Percentiles rank a stretch among this genome's conserved stretches.
phyloP scores from a whole-genome alignment of 2,113 vertebrate species.

The Madoqua kirkii region DNA sequence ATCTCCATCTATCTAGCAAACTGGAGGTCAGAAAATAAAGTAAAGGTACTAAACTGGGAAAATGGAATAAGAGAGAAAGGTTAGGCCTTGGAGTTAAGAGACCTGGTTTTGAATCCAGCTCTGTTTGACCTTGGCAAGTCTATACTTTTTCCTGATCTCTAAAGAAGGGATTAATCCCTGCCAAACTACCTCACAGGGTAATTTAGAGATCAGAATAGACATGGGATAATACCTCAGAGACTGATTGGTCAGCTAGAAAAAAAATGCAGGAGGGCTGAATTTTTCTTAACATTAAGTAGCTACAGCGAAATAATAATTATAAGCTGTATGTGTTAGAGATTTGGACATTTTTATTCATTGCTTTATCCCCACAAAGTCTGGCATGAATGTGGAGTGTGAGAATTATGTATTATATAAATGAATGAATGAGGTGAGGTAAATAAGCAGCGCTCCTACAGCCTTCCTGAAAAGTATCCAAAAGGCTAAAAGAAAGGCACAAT shows the following conservation, averaged over 20 bases:
- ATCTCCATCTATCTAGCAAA: background rate
- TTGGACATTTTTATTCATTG: constrained; percentile 31
- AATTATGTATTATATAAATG: background rate
- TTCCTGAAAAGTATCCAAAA: constrained; percentile 13
- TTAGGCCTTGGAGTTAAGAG: background rate
- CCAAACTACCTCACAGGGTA: constrained; percentile 20
- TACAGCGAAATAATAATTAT: constrained; percentile 40
- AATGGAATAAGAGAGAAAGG: background rate
- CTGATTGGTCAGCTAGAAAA: background rate
- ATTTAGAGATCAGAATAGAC: constrained; percentile 51
- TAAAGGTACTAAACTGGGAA: background rate
- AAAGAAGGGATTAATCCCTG: constrained; percentile 26
- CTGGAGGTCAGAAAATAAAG: background rate
- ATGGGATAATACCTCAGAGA: background rate
- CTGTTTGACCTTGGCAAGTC: background rate
- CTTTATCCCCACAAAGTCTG: background rate
- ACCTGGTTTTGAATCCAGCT: background rate
- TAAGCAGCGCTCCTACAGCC: background rate
- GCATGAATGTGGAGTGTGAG: background rate
- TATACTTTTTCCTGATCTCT: constrained; percentile 24
- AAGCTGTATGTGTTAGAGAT: background rate
- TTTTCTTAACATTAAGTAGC: constrained; percentile 2
- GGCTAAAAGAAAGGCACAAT: background rate
- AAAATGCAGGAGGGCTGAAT: background rate
- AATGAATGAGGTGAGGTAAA: background rate